Conservation (phyloP, 2,797 vertebrate genomes). For the Zenarchopterus dispar region DNA sequence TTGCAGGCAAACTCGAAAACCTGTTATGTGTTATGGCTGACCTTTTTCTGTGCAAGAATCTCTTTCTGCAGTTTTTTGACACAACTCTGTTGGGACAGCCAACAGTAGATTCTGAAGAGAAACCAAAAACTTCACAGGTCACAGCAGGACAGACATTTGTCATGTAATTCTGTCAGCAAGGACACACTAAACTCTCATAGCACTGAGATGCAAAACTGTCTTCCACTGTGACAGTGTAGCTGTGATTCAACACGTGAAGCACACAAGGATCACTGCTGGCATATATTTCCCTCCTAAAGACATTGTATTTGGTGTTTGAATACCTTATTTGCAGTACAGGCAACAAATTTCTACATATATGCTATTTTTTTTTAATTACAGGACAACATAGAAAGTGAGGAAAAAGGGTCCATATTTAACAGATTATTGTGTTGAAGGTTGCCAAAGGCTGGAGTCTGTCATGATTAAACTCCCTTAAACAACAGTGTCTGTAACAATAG, state of each 20-base stretch:
- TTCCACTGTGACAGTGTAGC: too few species aligned
- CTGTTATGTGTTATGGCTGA: slow-evolving; percentile 33
- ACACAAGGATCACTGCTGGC: too few species aligned
- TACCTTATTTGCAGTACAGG: too few species aligned
- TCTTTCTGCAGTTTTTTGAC: slow-evolving; percentile 41
- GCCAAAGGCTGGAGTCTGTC: not conserved
- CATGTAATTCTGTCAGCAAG: slow-evolving; percentile 27
- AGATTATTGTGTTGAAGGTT: not conserved
- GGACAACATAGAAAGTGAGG: too few species aligned
- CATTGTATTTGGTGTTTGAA: too few species aligned
- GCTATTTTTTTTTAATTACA: too few species aligned
- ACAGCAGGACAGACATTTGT: slow-evolving; percentile 41
- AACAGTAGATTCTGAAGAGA: slow-evolving; percentile 35
- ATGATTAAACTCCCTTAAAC: not conserved
- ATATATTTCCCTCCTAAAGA: too few species aligned
- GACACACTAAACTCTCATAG: slow-evolving; percentile 24
- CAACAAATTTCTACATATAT: too few species aligned
- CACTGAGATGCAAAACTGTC: slow-evolving; percentile 36
- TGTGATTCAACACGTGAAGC: too few species aligned
- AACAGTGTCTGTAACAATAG: not conserved
- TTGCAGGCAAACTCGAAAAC: slow-evolving; percentile 72
- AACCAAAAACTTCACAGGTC: slow-evolving; percentile 39
- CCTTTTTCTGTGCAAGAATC: slow-evolving; percentile 47
- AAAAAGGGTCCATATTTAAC: too few species aligned
- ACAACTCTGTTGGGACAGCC: slow-evolving; percentile 41